phyloP scores from a whole-genome alignment of 2,797 vertebrate genomes.

The Brachymystax lenok region DNA sequence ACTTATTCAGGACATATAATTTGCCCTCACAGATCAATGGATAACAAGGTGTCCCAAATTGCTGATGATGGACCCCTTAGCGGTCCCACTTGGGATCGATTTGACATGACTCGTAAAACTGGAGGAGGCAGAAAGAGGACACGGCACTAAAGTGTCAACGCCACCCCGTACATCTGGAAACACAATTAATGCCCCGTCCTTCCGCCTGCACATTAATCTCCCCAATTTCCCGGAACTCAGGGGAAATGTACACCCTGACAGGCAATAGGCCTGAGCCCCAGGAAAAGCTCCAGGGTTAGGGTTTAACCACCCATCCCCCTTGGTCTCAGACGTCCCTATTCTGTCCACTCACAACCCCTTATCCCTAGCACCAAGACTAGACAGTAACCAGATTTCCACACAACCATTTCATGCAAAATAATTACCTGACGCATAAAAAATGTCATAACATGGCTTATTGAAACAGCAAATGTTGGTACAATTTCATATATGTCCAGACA shows the following conservation, averaged over 20 bases:
- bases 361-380: constrained; percentile 4
- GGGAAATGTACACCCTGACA: constrained; percentile 69
- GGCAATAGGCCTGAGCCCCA: constrained; percentile 61
- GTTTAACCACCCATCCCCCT: constrained; percentile 38
- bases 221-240: constrained; percentile 76
- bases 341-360: constrained; percentile 23
- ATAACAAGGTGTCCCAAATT: constrained; percentile 78
- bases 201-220: constrained; percentile 76
- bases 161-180: constrained; percentile 72
- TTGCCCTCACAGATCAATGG: constrained; percentile 44
- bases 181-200: constrained; percentile 70
- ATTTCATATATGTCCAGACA: too few species aligned
- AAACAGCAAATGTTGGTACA: too few species aligned
- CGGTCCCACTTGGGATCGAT: constrained; percentile 60
- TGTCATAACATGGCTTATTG: too few species aligned
- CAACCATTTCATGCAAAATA: too few species aligned
- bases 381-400: constrained; percentile 35
- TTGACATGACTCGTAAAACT: constrained; percentile 76
- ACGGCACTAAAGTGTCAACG: constrained; percentile 46
- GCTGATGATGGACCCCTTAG: constrained; percentile 68
- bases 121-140: constrained; percentile 45
- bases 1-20: neutral
- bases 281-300: constrained; percentile 55
- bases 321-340: constrained; percentile 27
- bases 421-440: too few species aligned